Evolutionary conservation across 2,888 invertebrate species (phyloP), one percentile per base, ranked within the genome.

Genomic region (Alitta virens): DNA sequence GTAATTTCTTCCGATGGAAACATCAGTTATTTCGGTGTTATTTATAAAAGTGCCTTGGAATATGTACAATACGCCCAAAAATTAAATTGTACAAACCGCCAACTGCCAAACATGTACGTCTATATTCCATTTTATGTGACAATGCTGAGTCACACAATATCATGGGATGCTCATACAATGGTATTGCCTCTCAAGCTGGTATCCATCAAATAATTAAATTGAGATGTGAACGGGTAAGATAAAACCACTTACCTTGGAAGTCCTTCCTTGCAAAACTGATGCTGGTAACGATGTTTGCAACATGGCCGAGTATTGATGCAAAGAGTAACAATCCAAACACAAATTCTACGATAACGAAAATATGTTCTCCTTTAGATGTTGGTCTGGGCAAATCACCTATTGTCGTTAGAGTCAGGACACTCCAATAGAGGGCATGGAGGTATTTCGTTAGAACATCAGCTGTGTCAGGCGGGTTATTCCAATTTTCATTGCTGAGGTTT

Each of bases 361-460:
- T 86, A 84, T 95, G 96, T 84, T 96, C 95, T 74, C 91, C 90
- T 85, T 94, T 94, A 82, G 93, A 94, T 74, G 91, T 87, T 67
- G 96, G 96, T 81, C 91, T 86, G 56, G 94, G 94, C 78, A 94
- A 84, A 80, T 93, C 92, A 73, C 96, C 96, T 80, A 96, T 94
- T 69, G 95, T 95, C 62, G 96, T 96, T 72, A 98, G 87, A 74
- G 95, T 94, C 82, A 96, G 85, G 74, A 95, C 95, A 83, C 96
- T 96, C 95, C 96, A 96, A 85, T 97, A 97, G 84, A 95, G 94
- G 85, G 96, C 94, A 85, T 95, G 94, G 78, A 98, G 87, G 85
- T 98, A 98, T 90, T 83, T 94, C 90, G 78, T 92, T 25, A 74
- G 63, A n/a, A 76, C 72, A 26, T 67, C 67, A 12, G 60, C 62